These are phyloP conservation scores for Scylla paramamosain DNA, from an alignment of 1,140 invertebrate genomes.

Conservation along the genomic window DNA sequence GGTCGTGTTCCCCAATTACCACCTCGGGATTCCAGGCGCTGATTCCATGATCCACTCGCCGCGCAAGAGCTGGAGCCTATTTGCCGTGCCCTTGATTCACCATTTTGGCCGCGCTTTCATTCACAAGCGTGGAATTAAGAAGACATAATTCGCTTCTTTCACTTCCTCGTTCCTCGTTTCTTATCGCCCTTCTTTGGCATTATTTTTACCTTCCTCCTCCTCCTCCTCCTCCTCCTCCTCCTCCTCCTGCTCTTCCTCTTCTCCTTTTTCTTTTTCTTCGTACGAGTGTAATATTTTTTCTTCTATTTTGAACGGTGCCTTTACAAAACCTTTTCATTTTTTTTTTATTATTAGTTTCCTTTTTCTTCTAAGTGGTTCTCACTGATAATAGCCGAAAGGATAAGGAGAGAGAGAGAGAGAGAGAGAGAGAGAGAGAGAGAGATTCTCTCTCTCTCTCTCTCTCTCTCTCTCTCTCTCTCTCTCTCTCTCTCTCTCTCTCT, in stretches of 20 bases:
- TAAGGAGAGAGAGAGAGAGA: neutral
- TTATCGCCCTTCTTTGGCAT: neutral
- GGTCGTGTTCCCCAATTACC: neutral
- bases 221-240: no score
- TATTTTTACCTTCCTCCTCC: no score
- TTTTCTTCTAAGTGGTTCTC: no score
- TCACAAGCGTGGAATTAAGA: neutral
- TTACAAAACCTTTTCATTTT: no score
- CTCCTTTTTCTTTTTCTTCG: no score
- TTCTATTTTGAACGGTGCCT: neutral
- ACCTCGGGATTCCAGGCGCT: neutral
- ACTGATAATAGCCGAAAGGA: neutral
- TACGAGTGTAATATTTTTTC: neutral
- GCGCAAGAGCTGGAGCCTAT: neutral
- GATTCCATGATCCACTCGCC: neutral
- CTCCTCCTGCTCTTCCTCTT: no score
- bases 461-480: no score
- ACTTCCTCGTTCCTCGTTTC: neutral
- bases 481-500: no score
- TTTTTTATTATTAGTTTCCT: no score
- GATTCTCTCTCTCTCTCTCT: no score
- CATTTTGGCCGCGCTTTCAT: neutral
- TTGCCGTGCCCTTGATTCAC: neutral
- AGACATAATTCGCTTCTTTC: neutral
- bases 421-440: neutral